Evolutionary conservation across 2,888 invertebrate genomes (phyloP).

Genomic region (Zele albiditarsus): DNA sequence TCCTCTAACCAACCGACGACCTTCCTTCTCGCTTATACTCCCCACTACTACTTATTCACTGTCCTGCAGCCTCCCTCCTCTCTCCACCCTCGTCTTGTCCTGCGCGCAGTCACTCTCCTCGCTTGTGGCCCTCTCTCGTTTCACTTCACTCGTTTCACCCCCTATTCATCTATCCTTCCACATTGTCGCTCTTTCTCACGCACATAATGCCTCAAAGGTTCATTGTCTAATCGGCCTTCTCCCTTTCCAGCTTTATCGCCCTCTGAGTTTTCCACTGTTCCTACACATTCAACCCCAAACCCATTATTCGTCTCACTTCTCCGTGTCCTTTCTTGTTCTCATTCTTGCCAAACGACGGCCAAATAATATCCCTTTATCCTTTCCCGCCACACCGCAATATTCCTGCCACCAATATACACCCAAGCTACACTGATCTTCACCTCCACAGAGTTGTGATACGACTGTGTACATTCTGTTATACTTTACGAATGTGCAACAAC

Average conservation of each 20-base stretch:
- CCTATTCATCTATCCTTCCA: slow-evolving; percentile 9
- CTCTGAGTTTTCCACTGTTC: slow-evolving; percentile 5
- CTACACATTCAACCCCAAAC: slow-evolving; percentile 1
- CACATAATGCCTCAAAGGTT: slow-evolving; percentile 9
- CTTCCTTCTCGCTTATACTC: slow-evolving; percentile 33
- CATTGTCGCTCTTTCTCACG: slow-evolving; percentile 12
- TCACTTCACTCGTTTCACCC: slow-evolving; percentile 13
- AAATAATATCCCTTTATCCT: slow-evolving; percentile 14
- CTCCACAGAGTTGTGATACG: background rate
- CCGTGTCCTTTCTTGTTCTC: slow-evolving; percentile 4
- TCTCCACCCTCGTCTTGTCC: slow-evolving; percentile 7
- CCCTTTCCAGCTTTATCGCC: slow-evolving; percentile 1
- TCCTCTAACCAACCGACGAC: slow-evolving; percentile 22
- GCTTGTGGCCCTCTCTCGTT: background rate
- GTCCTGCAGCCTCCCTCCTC: slow-evolving; percentile 21
- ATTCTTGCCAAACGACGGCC: background rate
- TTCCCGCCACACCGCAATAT: slow-evolving; percentile 12
- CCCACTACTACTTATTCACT: slow-evolving; percentile 33
- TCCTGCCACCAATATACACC: slow-evolving; percentile 1
- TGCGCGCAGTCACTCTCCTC: slow-evolving; percentile 23
- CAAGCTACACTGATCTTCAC: background rate
- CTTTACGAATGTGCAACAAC: background rate
- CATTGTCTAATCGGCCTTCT: slow-evolving; percentile 9
- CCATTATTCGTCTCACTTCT: slow-evolving; percentile 31
- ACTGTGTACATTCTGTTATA: background rate